Percentiles rank a stretch among this genome's conserved stretches.
Conservation (phyloP, 2,797 vertebrate genomes). For the Choloepus didactylus region DNA sequence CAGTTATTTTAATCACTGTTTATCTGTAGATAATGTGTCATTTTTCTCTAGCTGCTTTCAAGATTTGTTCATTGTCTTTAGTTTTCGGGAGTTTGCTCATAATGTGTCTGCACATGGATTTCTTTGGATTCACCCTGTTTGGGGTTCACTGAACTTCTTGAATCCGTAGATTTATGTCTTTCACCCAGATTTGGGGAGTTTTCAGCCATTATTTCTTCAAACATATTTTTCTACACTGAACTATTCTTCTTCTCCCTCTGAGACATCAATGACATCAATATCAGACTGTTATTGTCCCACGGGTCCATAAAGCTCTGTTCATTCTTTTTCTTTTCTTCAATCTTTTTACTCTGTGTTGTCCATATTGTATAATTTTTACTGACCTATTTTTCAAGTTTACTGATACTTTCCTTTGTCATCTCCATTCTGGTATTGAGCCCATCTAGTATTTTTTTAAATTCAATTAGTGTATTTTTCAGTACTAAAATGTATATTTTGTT, state of each 20-base stretch:
- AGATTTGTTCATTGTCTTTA: not conserved
- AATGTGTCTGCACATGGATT: not conserved
- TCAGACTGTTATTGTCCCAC: too few relatives aligned
- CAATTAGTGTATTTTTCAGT: not conserved
- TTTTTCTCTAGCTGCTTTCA: not conserved
- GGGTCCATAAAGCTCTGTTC: too few relatives aligned
- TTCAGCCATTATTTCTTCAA: too few relatives aligned
- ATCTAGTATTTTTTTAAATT: not conserved
- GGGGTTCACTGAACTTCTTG: not conserved
- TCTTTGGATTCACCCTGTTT: not conserved
- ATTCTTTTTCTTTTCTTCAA: too few relatives aligned
- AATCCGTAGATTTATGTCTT: not conserved
- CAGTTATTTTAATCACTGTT: not conserved
- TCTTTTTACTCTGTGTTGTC: too few relatives aligned
- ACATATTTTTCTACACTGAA: not conserved
- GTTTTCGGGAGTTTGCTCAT: not conserved
- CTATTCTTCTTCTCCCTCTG: not conserved
- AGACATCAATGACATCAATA: not conserved
- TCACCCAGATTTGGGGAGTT: too few relatives aligned
- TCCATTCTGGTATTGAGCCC: not conserved
- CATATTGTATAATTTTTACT: too few relatives aligned
- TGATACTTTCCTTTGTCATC: too few relatives aligned
- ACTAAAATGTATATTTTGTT: not conserved
- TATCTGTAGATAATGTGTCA: too few relatives aligned
- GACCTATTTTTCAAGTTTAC: too few relatives aligned